Conservation (phyloP, 2,797 vertebrate genomes). For the Novumbra hubbsi region DNA sequence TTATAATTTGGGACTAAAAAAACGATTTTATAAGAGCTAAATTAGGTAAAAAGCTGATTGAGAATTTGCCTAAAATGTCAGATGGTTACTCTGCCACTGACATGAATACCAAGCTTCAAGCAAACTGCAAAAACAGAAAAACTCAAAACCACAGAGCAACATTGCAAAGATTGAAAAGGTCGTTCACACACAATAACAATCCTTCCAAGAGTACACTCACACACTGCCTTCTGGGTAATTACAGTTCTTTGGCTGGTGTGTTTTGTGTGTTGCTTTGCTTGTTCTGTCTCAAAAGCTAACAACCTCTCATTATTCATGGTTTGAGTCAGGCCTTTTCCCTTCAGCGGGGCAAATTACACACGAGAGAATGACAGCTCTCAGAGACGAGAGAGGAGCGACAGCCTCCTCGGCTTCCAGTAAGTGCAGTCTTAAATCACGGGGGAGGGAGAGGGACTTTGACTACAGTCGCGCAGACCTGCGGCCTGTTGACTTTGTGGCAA, state of each 20-base stretch:
- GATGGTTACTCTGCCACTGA: too few relatives aligned
- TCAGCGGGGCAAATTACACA: slow-evolving; percentile 71
- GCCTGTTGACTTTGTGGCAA: slow-evolving; percentile 78
- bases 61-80: too few relatives aligned
- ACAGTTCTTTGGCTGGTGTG: slow-evolving; percentile 78
- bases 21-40: too few relatives aligned
- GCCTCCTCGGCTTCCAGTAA: slow-evolving; percentile 66
- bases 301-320: slow-evolving; percentile 82
- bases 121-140: slow-evolving; percentile 43
- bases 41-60: too few relatives aligned
- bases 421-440: slow-evolving; percentile 75
- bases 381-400: slow-evolving; percentile 64
- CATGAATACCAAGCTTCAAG: slow-evolving; percentile 12
- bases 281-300: slow-evolving; percentile 80
- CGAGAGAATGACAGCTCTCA: slow-evolving; percentile 78
- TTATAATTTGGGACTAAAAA: too few relatives aligned
- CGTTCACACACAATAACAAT: slow-evolving; percentile 69
- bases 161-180: slow-evolving; percentile 78
- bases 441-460: slow-evolving; percentile 55
- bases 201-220: slow-evolving; percentile 75
- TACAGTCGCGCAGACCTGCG: slow-evolving; percentile 55
- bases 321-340: slow-evolving; percentile 62
- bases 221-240: slow-evolving; percentile 78
- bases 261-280: slow-evolving; percentile 83
- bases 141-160: slow-evolving; percentile 59